Base-by-base conservation (phyloP, 2,113 vertebrate genomes). In the Chlamydotis undulata region DNA sequence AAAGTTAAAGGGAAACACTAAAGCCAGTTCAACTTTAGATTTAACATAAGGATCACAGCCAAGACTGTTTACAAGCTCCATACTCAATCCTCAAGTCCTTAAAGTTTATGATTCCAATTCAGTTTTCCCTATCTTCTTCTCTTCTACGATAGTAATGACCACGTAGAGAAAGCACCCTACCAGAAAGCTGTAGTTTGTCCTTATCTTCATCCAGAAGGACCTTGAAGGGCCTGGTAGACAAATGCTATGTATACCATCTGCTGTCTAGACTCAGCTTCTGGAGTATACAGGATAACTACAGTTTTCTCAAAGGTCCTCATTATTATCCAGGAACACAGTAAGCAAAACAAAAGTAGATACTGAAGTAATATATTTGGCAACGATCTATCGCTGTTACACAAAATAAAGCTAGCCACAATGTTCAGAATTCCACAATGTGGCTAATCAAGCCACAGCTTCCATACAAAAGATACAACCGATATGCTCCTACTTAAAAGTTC, bases 211-310 rank as follows among this genome's bases (percentile, higher is more conserved):
- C 25, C 68, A 90, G 52, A 96, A 55, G 50, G 95, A 92, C 63
- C 75, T 90, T 33, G 10, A 97, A 93, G 77, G 68, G 56, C 39
- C 68, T 81, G 26, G 52, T 76, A 92, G 67, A 93, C 88, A 95
- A 97, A 95, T 65, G 75, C 56, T 90, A 76, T 12, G 31, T 69
- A 70, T 61, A 88, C 75, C 92, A 96, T 94, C 90, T 93, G 96
- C 88, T 94, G 93, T 92, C 93, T 94, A 97, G 79, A 96, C 92
- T 92, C 88, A 71, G 76, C 76, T 97, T 95, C 90, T 90, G 79
- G 47, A 96, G 23, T 43, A 74, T 14, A 89, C 60, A 67, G 79
- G 56, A 45, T 55, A 90, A 95, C 86, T 91, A 95, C 65, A 69
- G 43, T 81, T 95, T 93, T 92, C 85, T 79, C 90, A 94, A 70